These are phyloP conservation scores for Drosophila equinoxialis DNA, from an alignment of 1,140 invertebrate genomes.

Conservation along the genomic window DNA sequence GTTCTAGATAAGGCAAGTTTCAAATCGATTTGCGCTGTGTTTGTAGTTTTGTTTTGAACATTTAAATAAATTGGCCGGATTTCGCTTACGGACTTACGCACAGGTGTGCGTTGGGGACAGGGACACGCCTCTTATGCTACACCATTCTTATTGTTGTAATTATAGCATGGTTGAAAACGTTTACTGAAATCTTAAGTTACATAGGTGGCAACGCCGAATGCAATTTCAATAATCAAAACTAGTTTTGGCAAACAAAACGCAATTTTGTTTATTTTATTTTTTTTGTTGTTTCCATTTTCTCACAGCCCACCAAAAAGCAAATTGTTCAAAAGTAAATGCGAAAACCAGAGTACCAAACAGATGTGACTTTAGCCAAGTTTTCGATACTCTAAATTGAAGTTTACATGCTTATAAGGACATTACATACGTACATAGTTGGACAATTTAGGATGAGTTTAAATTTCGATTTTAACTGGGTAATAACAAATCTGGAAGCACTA, in stretches of 20 bases:
- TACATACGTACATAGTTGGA: no score
- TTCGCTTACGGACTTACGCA: slow-evolving; percentile 33
- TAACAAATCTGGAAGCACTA: no score
- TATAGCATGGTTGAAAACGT: slow-evolving; percentile 50
- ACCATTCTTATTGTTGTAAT: slow-evolving; percentile 39
- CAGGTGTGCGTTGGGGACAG: slow-evolving; percentile 40
- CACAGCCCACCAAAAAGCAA: slow-evolving; percentile 26
- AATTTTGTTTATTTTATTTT: slow-evolving; percentile 7
- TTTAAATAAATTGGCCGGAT: slow-evolving; percentile 16
- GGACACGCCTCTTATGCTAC: slow-evolving; percentile 36
- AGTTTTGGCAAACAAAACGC: slow-evolving; percentile 8
- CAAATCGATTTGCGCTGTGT: not conserved
- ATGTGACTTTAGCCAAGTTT: no score
- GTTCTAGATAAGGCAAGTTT: not conserved
- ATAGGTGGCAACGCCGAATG: slow-evolving; percentile 21
- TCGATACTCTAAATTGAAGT: no score
- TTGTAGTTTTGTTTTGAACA: not conserved
- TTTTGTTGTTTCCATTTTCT: slow-evolving; percentile 18
- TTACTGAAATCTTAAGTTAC: slow-evolving; percentile 41
- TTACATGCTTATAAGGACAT: not conserved
- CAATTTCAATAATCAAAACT: not conserved
- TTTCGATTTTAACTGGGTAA: no score
- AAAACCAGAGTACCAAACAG: not conserved
- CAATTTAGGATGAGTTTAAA: no score
- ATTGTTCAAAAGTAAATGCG: not conserved